Evolutionary conservation across 2,113 vertebrate species (phyloP), one percentile per base, ranked within the genome.

Genomic region (Epinephelus fuscoguttatus): DNA sequence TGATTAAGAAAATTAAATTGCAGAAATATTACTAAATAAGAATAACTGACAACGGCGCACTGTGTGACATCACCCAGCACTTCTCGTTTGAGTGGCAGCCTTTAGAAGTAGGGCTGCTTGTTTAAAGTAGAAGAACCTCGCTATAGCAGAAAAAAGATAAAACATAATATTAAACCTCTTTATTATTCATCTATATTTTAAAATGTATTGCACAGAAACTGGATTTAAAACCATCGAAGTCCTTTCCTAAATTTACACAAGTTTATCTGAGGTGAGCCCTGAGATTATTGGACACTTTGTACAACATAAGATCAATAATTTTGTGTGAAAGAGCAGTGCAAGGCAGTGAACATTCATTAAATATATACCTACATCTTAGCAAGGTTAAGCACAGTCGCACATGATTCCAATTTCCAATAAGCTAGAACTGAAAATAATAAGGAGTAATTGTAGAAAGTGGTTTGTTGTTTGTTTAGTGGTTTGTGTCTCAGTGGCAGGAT

Each of bases 91-190:
- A 52, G 40, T 47, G 64, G 59, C 60, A 62, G 84, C 27, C 23
- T 2, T 62, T 57, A 30, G 56, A 81, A 49, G 73, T n/a, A 21
- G 6, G 5, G 15, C 27, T 4, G 47, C 60, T 52, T 72, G 25
- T 64, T 69, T 67, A 52, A 79, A 75, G 64, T 21, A 73, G 27
- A 21, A 17, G 7, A 56, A 40, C 59, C 67, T 86, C 66, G 81
- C 14, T 55, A 3, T 19, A 42, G 59, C 2, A 53, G 19, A 37
- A 45, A 62, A 57, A 72, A 33, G 66, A 88, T 78, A 42, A 57
- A 83, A 81, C 70, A 30, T 78, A 84, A 86, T 81, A 75, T 60
- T 64, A 12, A 81, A 75, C 18, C 1, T 50, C 23, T 64, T 64
- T 45, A 45, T 62, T n/a, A 25, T 67, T 6, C 18, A 47, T 33